Evolutionary conservation across 2,797 vertebrate genomes (phyloP), one percentile per base, ranked within the genome.

Genomic region (Lepilemur ruficaudatus): DNA sequence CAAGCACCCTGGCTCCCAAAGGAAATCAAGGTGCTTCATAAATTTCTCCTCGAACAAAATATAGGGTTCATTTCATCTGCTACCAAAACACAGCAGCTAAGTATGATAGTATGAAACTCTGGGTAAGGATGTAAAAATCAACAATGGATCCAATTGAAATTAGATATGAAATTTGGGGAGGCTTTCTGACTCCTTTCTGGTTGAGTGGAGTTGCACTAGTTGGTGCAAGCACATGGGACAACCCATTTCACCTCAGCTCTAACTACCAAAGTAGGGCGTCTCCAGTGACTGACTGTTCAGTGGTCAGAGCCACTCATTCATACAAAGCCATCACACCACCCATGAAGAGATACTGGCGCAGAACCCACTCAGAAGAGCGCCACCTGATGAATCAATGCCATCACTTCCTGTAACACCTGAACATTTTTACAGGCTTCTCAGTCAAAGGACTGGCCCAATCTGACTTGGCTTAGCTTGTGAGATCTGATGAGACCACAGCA

Each of bases 111-210:
- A 87, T 92, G 91, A 93, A 91, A 94, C 75, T 95, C 95, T 82
- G 38, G 41, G 59, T 96, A 92, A 92, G 41, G 84, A 94, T 72
- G 35, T 87, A 89, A 95, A 97, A 84, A 82, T 80, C 67, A 88
- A 92, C 69, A 93, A 65, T 88, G 67, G 67, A 88, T 89, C 94
- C 96, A 96, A 95, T 76, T 86, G 87, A 80, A 55, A 91, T 86
- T 18, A 76, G 46, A 38, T 82, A 75, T 30, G 69, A 96, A 96
- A 98, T 96, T 97, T 94, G 41, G 82, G 87, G 78, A 93, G 61
- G 61, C 87, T 95, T 97, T 97, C 95, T 93, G 96, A 95, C 97
- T 97, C 96, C 97, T 97, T 98, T 97, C 97, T 97, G 97, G 95
- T 97, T 97, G 92, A 97, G 80, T 91, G 89, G 94, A 98, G 92